phyloP scores from a whole-genome alignment of 2,797 vertebrate genomes.

The Myotis pilosus region DNA sequence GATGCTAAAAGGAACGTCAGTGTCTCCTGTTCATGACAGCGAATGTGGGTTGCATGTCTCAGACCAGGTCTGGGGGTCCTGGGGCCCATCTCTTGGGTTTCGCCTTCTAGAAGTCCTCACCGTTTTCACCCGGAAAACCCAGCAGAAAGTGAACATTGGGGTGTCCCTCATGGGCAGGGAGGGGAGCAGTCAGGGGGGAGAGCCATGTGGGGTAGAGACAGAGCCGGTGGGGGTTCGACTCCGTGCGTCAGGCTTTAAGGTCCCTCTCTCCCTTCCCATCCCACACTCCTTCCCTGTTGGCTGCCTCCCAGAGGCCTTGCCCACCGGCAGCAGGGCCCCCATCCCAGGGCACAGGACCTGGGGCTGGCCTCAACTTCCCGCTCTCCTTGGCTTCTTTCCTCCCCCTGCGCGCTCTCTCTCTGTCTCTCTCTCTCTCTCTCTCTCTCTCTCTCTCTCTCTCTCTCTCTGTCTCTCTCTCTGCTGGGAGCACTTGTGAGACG shows the following conservation, averaged over 20 bases:
- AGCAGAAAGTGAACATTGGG: background rate
- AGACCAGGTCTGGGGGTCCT: background rate
- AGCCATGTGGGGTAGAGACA: background rate
- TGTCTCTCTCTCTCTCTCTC: no score
- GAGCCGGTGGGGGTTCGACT: background rate
- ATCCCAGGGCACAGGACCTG: background rate
- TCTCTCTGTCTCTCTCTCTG: background rate
- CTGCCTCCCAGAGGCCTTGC: background rate
- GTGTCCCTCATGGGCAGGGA: background rate
- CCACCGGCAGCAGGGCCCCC: accelerated
- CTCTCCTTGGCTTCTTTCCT: background rate
- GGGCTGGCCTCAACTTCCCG: background rate
- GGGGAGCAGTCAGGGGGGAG: background rate
- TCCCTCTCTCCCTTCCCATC: background rate
- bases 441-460: no score
- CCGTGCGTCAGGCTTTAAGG: background rate
- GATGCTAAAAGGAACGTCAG: background rate
- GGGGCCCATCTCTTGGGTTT: background rate
- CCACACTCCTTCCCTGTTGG: accelerated
- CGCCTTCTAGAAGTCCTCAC: background rate
- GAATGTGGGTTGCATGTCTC: background rate
- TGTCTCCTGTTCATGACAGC: no score
- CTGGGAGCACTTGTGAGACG: background rate
- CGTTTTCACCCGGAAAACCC: background rate
- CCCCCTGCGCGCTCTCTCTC: no score